phyloP scores from a whole-genome alignment of 2,113 vertebrate genomes.

The Phocoena phocoena region DNA sequence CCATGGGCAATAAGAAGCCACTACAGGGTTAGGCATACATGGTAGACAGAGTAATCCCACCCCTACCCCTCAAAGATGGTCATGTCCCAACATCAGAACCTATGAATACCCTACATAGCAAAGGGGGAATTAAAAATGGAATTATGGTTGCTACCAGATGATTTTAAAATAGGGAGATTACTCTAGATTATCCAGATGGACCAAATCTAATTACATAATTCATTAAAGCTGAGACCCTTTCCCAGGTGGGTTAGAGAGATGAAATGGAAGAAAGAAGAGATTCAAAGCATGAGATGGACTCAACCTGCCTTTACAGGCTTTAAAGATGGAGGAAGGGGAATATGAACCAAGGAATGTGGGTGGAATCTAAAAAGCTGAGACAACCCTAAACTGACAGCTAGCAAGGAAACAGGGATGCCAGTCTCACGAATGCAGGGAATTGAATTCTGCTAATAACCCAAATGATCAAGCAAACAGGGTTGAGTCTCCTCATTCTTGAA shows the following conservation, averaged over 20 bases:
- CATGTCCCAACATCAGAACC: not conserved
- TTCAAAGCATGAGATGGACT: not conserved
- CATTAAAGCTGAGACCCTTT: not conserved
- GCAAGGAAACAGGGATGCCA: not conserved
- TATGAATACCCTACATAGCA: not conserved
- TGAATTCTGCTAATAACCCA: not conserved
- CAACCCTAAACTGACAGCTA: not conserved
- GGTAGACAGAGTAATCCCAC: not conserved
- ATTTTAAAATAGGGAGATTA: not conserved
- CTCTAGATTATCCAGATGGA: not conserved
- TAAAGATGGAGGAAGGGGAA: not conserved
- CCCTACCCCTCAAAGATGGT: not conserved
- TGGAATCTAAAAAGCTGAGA: not conserved
- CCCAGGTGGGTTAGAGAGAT: not conserved
- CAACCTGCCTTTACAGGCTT: not conserved
- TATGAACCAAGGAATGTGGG: not conserved
- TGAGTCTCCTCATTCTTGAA: not conserved
- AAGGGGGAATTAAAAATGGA: not conserved
- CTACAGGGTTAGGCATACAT: not conserved
- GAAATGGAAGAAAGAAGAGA: not conserved
- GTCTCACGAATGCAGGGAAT: not conserved
- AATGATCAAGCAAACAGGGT: not conserved
- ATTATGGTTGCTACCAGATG: not conserved
- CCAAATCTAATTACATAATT: not conserved
- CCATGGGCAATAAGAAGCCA: not conserved